Base-by-base conservation (phyloP, 2,797 vertebrate genomes). In the Iguana delicatissima region DNA sequence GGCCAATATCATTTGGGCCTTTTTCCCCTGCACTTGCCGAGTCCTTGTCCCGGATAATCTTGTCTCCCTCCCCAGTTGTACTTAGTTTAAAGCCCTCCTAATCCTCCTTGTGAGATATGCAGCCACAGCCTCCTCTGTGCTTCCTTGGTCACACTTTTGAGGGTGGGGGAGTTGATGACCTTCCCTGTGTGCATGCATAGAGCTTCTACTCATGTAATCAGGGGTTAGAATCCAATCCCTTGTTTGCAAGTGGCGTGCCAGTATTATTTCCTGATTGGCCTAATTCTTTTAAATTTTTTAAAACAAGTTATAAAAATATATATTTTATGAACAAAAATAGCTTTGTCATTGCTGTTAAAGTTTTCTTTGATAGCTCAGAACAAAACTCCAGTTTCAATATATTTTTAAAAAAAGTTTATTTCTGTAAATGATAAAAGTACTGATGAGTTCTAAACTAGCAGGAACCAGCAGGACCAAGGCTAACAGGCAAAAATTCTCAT, bases 341-440 rank as follows among this genome's bases (percentile, higher is more conserved):
- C 46, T 52, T 69, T 72, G 18, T n/a, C 8, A 7, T 52, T 73
- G 14, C 32, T 55, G 32, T 35, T 50, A 46, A 74, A 29, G 32
- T 55, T 74, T 57, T 29, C 6, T 86, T 55, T 59, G 52, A 38
- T 22, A 86, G 72, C 50, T 38, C 52, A 57, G 22, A 55, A n/a
- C 50, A 86, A 85, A 20, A 72, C 32, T 50, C n/a, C 32, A 35
- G 26, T 73, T 38, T 35, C 0, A 26, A 5, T 85, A 73, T 29
- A 86, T 84, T 46, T 42, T 46, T 22, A 89, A 62, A 76, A 50
- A 72, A 83, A 64, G n/a, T 32, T 29, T 29, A 64, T 35, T 89
- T 84, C 32, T 84, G 73, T 64, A 64, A 84, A 89, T 38, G 38
- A 89, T 64, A 82, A 73, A 46, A 88, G 62, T 73, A 42, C 24